Conservation (phyloP, 2,113 vertebrate genomes). For the Ceyx melanurus region DNA sequence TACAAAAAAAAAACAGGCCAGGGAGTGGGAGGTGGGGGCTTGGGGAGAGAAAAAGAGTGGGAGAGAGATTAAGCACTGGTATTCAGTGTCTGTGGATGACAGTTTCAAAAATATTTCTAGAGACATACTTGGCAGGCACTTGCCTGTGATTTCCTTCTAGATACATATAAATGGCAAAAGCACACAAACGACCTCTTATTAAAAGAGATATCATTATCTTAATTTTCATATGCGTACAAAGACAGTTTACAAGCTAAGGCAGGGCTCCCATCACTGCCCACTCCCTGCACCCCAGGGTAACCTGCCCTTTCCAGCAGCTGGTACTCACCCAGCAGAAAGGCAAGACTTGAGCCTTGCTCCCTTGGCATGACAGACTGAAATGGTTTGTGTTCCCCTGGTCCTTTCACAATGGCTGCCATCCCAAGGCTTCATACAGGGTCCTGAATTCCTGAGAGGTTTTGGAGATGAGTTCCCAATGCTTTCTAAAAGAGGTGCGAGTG, state of each 20-base stretch:
- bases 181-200: background rate
- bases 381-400: background rate
- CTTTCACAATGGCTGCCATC: background rate
- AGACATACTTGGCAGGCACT: conserved; percentile 31
- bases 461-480: background rate
- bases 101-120: conserved; percentile 52
- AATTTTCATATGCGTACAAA: background rate
- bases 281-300: background rate
- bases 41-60: conserved; percentile 4
- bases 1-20: background rate
- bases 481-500: background rate
- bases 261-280: background rate
- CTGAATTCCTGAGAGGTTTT: background rate
- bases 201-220: background rate
- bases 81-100: conserved; percentile 4
- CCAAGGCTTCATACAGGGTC: background rate
- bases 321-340: background rate
- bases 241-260: background rate
- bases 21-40: background rate
- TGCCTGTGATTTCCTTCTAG: conserved; percentile 25
- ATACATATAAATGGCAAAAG: conserved; percentile 7
- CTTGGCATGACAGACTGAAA: background rate
- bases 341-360: background rate
- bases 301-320: background rate
- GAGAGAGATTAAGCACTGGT: conserved; percentile 41